A percentile compares a stretch with the other conserved stretches of the same genome.
Evolutionary conservation across 2,113 vertebrate species (phyloP).

Genomic region (Bucco capensis): DNA sequence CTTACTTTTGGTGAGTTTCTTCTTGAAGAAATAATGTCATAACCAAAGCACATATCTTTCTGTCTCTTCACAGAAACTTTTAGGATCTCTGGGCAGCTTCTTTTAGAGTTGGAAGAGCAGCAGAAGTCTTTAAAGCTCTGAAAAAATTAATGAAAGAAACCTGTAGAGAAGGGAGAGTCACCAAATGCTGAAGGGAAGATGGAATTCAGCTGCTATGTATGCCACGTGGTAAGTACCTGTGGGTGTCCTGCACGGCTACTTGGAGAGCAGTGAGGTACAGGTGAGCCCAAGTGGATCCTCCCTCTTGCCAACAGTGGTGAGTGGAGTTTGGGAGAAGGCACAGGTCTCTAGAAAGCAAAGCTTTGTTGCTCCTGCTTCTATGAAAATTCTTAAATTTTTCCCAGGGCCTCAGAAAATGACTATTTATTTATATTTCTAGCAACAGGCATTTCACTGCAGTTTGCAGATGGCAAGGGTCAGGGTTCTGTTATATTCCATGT

Average conservation of each 20-base stretch:
- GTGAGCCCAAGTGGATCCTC: no score
- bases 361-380: neutral
- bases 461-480: neutral
- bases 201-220: neutral
- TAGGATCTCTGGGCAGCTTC: neutral
- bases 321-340: neutral
- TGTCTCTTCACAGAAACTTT: neutral
- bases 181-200: neutral
- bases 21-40: neutral
- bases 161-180: neutral
- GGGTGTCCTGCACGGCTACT: neutral
- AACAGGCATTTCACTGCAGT: neutral
- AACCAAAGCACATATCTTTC: neutral
- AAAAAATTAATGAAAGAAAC: neutral
- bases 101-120: neutral
- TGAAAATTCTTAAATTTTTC: neutral
- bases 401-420: neutral
- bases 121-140: neutral
- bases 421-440: neutral
- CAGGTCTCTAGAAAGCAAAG: neutral
- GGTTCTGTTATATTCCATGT: slow-evolving; percentile 42
- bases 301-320: neutral
- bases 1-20: neutral
- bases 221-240: neutral
- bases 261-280: fast-evolving